Conservation (phyloP, 2,888 invertebrate genomes). For the Conchocele bisecta region DNA sequence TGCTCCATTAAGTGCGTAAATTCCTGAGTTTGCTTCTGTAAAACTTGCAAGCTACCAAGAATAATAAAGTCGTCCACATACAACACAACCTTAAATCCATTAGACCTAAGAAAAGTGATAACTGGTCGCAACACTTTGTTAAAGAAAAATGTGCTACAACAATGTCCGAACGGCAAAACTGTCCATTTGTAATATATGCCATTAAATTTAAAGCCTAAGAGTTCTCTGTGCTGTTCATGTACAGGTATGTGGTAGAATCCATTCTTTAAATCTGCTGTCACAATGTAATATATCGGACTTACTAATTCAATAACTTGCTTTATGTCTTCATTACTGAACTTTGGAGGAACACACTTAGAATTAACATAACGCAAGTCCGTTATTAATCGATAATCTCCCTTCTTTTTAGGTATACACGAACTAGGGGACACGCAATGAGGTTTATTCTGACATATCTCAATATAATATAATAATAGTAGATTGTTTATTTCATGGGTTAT, state of each 20-base stretch:
- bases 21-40: not conserved
- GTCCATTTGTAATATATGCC: slow-evolving; percentile 11
- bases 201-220: slow-evolving; percentile 19
- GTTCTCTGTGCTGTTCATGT: not conserved
- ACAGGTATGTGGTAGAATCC: slow-evolving; percentile 32
- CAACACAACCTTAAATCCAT: slow-evolving; percentile 15
- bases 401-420: slow-evolving; percentile 28
- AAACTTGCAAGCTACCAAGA: not conserved
- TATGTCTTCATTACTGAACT: slow-evolving; percentile 32
- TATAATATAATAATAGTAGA: not conserved
- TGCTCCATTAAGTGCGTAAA: too few relatives aligned
- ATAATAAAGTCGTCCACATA: slow-evolving; percentile 28
- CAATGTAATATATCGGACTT: slow-evolving; percentile 8
- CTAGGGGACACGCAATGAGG: slow-evolving; percentile 5
- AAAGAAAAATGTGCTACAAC: slow-evolving; percentile 24
- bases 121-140: slow-evolving; percentile 13
- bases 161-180: slow-evolving; percentile 23
- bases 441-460: not conserved
- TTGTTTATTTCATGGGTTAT: slow-evolving; percentile 7
- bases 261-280: slow-evolving; percentile 15
- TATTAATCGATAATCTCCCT: slow-evolving; percentile 10
- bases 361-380: slow-evolving; percentile 24
- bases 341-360: not conserved
- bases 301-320: slow-evolving; percentile 14
- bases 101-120: not conserved